phyloP scores from a whole-genome alignment of 2,888 invertebrate species.

The Elegia similella region DNA sequence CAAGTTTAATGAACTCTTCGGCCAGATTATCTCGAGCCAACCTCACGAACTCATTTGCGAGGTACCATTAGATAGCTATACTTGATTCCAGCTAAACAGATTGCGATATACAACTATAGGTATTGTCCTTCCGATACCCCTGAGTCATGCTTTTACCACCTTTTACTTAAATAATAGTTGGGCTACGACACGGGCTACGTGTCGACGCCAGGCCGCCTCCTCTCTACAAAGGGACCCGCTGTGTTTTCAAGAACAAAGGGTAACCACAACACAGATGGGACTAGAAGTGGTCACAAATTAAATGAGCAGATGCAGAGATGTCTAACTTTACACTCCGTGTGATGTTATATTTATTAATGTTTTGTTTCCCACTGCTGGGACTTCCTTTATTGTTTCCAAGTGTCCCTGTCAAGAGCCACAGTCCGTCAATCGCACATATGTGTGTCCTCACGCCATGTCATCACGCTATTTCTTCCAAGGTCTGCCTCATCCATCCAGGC shows the following conservation, averaged over 20 bases:
- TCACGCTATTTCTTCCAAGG: too few species aligned
- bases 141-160: slow-evolving; percentile 25
- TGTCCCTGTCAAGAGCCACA: too few species aligned
- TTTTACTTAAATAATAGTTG: slow-evolving; percentile 29
- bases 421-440: too few species aligned
- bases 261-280: slow-evolving; percentile 16
- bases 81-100: slow-evolving; percentile 8
- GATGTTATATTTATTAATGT: too few species aligned
- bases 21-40: background rate
- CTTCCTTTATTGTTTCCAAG: too few species aligned
- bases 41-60: slow-evolving; percentile 13
- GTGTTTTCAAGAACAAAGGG: slow-evolving; percentile 27
- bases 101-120: slow-evolving; percentile 13
- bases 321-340: too few species aligned
- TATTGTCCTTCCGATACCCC: slow-evolving; percentile 12
- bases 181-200: slow-evolving; percentile 24
- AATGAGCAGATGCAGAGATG: too few species aligned
- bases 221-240: slow-evolving; percentile 26
- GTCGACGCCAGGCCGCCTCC: slow-evolving; percentile 27
- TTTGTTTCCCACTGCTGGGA: too few species aligned
- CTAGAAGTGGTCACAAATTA: slow-evolving; percentile 13
- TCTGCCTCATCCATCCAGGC: too few species aligned
- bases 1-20: slow-evolving; percentile 4
- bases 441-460: too few species aligned
- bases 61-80: slow-evolving; percentile 6